A percentile compares a stretch with the other conserved stretches of the same genome.
Conservation (phyloP, 2,113 vertebrate genomes). For the Clupea harengus region DNA sequence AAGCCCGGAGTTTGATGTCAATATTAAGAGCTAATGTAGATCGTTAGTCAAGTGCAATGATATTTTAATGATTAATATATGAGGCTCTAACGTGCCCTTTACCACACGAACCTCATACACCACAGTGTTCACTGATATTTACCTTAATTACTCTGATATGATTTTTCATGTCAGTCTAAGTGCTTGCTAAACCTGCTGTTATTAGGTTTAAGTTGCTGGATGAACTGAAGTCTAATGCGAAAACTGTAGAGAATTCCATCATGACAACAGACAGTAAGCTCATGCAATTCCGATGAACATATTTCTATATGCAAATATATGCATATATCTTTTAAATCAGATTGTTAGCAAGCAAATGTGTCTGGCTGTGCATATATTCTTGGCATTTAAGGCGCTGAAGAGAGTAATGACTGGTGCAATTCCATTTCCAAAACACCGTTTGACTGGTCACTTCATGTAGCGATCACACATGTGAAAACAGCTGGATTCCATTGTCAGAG, state of each 20-base stretch:
- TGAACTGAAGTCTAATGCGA: background rate
- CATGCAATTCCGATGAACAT: no score
- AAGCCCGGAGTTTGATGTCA: background rate
- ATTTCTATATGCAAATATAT: no score
- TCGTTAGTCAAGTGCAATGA: background rate
- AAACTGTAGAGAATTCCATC: background rate
- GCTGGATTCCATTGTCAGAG: background rate
- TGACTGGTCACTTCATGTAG: background rate
- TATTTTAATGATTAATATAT: background rate
- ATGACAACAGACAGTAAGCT: background rate
- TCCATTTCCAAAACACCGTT: background rate
- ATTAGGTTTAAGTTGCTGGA: background rate
- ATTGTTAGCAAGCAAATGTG: background rate
- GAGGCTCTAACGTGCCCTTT: background rate
- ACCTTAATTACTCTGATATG: background rate
- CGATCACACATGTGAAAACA: background rate
- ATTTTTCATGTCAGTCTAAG: background rate
- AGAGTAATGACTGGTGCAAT: no score
- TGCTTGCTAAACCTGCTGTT: background rate
- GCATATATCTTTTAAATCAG: no score
- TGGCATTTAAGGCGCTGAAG: background rate
- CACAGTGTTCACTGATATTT: background rate
- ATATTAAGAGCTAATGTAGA: background rate
- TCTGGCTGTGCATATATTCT: background rate
- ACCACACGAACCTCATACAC: background rate